Base-by-base conservation (phyloP, 2,797 vertebrate species). In the Ciconia nigra region DNA sequence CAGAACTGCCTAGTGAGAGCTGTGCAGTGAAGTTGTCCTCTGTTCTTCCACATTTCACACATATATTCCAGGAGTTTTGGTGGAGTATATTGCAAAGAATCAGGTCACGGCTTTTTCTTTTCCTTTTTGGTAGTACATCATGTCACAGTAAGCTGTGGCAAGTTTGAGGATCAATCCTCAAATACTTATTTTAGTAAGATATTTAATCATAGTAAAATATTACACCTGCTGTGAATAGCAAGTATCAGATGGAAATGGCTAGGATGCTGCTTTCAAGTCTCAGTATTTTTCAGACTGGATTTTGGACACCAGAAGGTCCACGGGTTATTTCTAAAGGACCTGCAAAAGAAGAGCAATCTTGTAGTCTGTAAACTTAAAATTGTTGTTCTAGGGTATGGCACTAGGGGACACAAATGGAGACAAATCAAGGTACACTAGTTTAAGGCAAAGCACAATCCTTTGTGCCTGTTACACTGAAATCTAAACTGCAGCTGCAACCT, bases 191-290 rank as follows among this genome's bases (percentile, higher is more conserved):
- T 28, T 65, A 79, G 46, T 72, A 49, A 47, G 39, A 13, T 6
- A 4, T 63, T 90, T 78, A 67, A 65, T 63, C 24, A 35, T 1
- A 49, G 49, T 41, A 41, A 83, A 67, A 84, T 66, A 51, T n/a
- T 51, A 19, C 42, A 65, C 2, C 29, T 83, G 54, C 83, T 85
- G 46, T 51, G 93, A 96, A 93, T 63, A 69, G 88, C 83, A 79
- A 95, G 66, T 62, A 80, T 96, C 84, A 72, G 87, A 90, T 91
- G 93, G 97, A 97, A 97, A 55, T 26, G 63, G 15, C 28, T 73
- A 49, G 15, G 28, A 26, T 63, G 47, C 37, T 85, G 70, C 82
- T 83, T 82, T 82, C 58, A 57, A 29, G 26, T 47, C n/a, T 54
- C 66, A 46, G 7, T 69, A 15, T 70, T 79, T 90, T 89, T 66